Base-by-base conservation (phyloP, 2,797 vertebrate genomes). In the Aldrovandia affinis region DNA sequence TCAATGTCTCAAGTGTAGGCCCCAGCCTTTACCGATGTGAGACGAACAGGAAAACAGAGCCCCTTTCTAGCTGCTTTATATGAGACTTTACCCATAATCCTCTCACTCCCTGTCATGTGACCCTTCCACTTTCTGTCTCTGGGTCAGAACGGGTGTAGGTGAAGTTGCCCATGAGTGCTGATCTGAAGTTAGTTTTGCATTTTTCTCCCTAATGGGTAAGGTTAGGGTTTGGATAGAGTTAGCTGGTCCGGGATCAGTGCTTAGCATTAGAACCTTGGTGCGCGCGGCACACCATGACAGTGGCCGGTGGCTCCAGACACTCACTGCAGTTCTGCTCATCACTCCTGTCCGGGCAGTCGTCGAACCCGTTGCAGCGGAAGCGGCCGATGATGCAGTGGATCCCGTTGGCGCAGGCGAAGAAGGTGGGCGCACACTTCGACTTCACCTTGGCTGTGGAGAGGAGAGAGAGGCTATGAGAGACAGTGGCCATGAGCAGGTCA, bases 251-350 rank as follows among this genome's bases (percentile, higher is more conserved):
- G n/a, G n/a, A n/a, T n/a, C n/a, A n/a, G n/a, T n/a, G n/a, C n/a
- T n/a, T n/a, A n/a, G n/a, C n/a, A n/a, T n/a, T n/a, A n/a, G n/a
- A n/a, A n/a, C n/a, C n/a, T n/a, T n/a, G n/a, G n/a, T n/a, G n/a
- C n/a, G n/a, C n/a, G n/a, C n/a, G n/a, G n/a, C n/a, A n/a, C n/a
- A n/a, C n/a, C n/a, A n/a, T n/a, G n/a, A n/a, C n/a, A n/a, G n/a
- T n/a, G n/a, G n/a, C n/a, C n/a, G n/a, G n/a, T n/a, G n/a, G n/a
- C n/a, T n/a, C n/a, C n/a, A 68, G 65, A 79, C 83, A 98, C 98
- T 98, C 92, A 99, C 98, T 99, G 95, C 98, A 99, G 93, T 99
- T 99, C 82, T 98, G 96, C 86, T 99, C 98, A 3, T 99, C 98
- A 0, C 98, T 99, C 89, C 97, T 97, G 0, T 99, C 98, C 0